Conservation (phyloP, 2,797 vertebrate species). For the Alosa sapidissima region DNA sequence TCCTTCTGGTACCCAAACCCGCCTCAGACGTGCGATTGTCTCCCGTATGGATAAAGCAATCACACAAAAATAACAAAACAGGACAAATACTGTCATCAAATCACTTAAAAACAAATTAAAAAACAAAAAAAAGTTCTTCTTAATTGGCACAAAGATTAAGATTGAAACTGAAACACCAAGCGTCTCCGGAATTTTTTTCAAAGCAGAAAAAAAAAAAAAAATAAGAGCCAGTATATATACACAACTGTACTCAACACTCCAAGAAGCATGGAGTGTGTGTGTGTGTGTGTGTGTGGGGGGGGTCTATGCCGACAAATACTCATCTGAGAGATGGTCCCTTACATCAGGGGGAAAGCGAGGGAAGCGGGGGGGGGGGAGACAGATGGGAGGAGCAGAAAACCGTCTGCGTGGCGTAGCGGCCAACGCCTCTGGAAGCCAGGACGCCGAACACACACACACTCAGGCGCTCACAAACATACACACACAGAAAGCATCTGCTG, state of each 20-base stretch:
- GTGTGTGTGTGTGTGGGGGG: no score
- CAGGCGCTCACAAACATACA: not conserved
- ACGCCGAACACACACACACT: no score
- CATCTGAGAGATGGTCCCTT: constrained; percentile 19
- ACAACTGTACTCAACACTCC: not conserved
- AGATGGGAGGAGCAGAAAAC: no score
- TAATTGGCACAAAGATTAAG: constrained; percentile 11
- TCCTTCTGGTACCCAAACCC: not conserved
- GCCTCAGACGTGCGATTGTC: not conserved
- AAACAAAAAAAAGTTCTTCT: not conserved
- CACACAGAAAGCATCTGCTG: not conserved
- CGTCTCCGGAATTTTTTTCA: not conserved
- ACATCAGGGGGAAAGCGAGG: not conserved
- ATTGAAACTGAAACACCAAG: not conserved
- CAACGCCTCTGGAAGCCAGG: no score
- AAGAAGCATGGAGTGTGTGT: not conserved
- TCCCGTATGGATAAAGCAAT: no score
- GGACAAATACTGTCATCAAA: not conserved
- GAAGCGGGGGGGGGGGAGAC: not conserved
- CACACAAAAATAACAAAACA: not conserved
- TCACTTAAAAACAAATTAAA: not conserved
- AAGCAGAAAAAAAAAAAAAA: not conserved
- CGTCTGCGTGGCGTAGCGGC: no score
- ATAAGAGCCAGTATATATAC: not conserved
- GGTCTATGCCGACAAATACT: not conserved